Base-by-base conservation (phyloP, 2,113 vertebrate species). In the Corythoichthys intestinalis region DNA sequence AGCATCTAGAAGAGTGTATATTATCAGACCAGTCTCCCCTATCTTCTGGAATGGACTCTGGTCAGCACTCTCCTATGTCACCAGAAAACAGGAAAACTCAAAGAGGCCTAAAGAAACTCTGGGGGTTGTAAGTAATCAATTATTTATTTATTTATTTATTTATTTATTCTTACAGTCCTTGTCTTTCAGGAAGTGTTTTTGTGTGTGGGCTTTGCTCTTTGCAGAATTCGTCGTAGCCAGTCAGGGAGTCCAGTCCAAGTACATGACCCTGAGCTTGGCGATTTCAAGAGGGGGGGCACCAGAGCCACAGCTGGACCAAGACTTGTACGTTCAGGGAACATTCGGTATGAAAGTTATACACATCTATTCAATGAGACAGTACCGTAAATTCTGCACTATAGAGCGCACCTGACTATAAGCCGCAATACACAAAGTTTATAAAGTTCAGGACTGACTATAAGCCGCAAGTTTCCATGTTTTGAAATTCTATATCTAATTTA, bases 101-200 rank as follows among this genome's bases (percentile, higher is more conserved):
- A 76, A 94, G 93, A 89, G 96, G 97, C 73, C 95, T 99, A 75
- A 95, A 89, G 87, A 98, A 95, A 71, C 94, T 99, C 69, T 98
- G 96, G 97, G 97, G 96, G 83, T 98, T 93, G 97, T 99, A 91
- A 91, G 96, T 89, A 13, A 13, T 41, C 1, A 6, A 56, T 28
- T 58, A 37, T 57, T 57, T 28, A 8, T 2, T 13, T 52, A 4
- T 2, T 4, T 28, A 34, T 34, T 1, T 17, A 0, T 38, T 52
- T n/a, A n/a, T 52, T 6, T 17, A 2, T 66, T 1, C n/a, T 37
- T 38, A 12, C 17, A 1, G 2, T 34, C 6, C 35, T n/a, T 37
- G 15, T n/a, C 12, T 37, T 50, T 28, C 47, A 39, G 0, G n/a
- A 61, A 12, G 8, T 8, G 6, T 60, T 7, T 8, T 34, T 8